A percentile compares a stretch with the other conserved stretches of the same genome.
Conservation (phyloP, 1,140 invertebrate genomes). For the Drosophila nebulosa region DNA sequence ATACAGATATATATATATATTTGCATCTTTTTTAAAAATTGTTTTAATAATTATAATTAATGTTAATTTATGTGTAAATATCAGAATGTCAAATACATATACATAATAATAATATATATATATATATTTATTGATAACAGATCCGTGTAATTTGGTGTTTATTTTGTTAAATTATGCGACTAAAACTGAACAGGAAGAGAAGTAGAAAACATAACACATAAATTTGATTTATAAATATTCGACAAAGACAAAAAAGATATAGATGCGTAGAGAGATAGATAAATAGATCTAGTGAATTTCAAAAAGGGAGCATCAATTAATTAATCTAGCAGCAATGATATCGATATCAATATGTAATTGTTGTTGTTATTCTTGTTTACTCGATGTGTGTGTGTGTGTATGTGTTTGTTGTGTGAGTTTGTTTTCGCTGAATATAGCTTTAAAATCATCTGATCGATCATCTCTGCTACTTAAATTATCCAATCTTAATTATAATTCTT, state of each 20-base stretch:
- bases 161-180: background rate
- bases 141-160: slow-evolving; percentile 64
- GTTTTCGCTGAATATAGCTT: slow-evolving; percentile 45
- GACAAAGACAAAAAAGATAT: background rate
- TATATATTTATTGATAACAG: slow-evolving; percentile 64
- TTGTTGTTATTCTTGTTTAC: slow-evolving; percentile 53
- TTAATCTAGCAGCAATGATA: background rate
- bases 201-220: background rate
- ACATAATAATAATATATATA: slow-evolving; percentile 63
- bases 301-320: background rate
- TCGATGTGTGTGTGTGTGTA: slow-evolving; percentile 26
- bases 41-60: slow-evolving; percentile 62
- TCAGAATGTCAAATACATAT: slow-evolving; percentile 77
- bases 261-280: background rate
- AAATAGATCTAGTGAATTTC: background rate
- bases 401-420: slow-evolving; percentile 26
- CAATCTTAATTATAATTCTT: slow-evolving; percentile 68
- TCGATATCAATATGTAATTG: slow-evolving; percentile 34
- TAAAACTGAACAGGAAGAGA: background rate
- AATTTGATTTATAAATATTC: slow-evolving; percentile 1
- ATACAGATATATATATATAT: background rate
- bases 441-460: slow-evolving; percentile 31
- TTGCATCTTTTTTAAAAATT: slow-evolving; percentile 58
- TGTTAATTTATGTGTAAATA: slow-evolving; percentile 72
- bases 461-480: slow-evolving; percentile 50